Conservation (phyloP, 2,113 vertebrate species). For the Leuciscus idus region DNA sequence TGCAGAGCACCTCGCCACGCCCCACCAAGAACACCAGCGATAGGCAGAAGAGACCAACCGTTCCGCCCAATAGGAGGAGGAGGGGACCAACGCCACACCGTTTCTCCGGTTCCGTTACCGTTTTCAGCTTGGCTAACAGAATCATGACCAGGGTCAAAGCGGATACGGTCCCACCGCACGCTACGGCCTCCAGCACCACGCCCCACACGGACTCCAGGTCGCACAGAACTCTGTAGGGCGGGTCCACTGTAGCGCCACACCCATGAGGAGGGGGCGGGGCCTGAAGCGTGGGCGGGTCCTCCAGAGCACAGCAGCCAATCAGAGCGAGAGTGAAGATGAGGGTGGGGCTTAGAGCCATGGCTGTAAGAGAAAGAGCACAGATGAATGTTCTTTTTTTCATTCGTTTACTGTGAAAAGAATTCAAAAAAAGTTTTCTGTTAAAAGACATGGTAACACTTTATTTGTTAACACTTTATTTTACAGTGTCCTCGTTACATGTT, state of each 20-base stretch:
- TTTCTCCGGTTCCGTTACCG: slow-evolving; percentile 86
- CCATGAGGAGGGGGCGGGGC: slow-evolving; percentile 79
- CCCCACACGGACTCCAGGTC: slow-evolving; percentile 97
- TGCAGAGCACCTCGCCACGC: slow-evolving; percentile 86
- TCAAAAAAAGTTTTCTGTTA: too few relatives aligned
- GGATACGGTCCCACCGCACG: slow-evolving; percentile 85
- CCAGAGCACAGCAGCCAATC: slow-evolving; percentile 79
- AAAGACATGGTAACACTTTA: too few relatives aligned
- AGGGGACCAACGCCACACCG: slow-evolving; percentile 86
- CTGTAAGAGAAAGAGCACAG: slow-evolving; percentile 51
- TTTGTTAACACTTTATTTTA: too few relatives aligned
- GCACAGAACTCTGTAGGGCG: slow-evolving; percentile 87
- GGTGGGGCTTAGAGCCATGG: slow-evolving; percentile 70
- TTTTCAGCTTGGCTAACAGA: slow-evolving; percentile 84
- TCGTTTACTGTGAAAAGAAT: too few relatives aligned
- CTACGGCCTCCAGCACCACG: slow-evolving; percentile 91
- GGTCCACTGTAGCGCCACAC: slow-evolving; percentile 86
- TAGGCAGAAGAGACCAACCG: slow-evolving; percentile 89
- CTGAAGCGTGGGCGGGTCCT: slow-evolving; percentile 69
- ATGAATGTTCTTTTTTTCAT: background rate
- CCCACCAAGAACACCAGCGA: slow-evolving; percentile 92
- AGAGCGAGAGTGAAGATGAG: slow-evolving; percentile 83
- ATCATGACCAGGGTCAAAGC: slow-evolving; percentile 84
- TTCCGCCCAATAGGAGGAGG: slow-evolving; percentile 90
- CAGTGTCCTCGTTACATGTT: too few relatives aligned